Evolutionary conservation across 1,140 invertebrate species (phyloP).

Genomic region (Dreissena rostriformis): DNA sequence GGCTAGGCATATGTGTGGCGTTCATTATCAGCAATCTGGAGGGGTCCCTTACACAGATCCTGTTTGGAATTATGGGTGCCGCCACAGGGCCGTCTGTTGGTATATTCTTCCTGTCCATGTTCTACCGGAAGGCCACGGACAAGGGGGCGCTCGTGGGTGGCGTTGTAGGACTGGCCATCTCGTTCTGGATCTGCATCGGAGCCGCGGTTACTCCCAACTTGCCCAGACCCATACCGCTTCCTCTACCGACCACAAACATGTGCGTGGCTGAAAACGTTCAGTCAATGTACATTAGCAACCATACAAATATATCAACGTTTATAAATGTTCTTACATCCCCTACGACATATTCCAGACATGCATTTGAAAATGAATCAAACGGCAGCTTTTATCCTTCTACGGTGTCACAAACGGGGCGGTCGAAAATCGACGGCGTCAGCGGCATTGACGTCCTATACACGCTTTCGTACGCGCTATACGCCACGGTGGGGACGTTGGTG

Average conservation of each 20-base stretch:
- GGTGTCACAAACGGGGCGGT: neutral
- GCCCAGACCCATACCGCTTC: slow-evolving; percentile 19
- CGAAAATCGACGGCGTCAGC: neutral
- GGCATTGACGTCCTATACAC: slow-evolving; percentile 28
- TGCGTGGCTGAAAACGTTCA: neutral
- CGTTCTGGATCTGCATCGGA: slow-evolving; percentile 52
- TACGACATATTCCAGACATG: neutral
- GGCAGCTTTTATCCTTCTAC: neutral
- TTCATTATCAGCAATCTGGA: slow-evolving; percentile 18
- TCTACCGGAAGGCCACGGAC: slow-evolving; percentile 23
- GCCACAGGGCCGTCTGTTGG: slow-evolving; percentile 39
- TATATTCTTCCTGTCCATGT: slow-evolving; percentile 48
- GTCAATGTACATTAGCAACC: neutral
- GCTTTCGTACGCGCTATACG: slow-evolving; percentile 40
- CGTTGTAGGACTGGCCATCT: slow-evolving; percentile 6
- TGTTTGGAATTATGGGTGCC: slow-evolving; percentile 43
- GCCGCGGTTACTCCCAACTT: slow-evolving; percentile 17
- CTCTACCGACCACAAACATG: slow-evolving; percentile 3
- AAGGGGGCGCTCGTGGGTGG: slow-evolving; percentile 38
- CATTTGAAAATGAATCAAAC: neutral
- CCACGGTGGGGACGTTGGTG: slow-evolving; percentile 32
- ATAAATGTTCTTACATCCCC: neutral
- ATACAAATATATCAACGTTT: neutral
- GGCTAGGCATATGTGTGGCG: slow-evolving; percentile 25
- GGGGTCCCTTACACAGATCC: slow-evolving; percentile 43